A percentile compares a stretch with the other conserved stretches of the same genome.
phyloP scores from a whole-genome alignment of 64 coral and sea anemone genomes.

The Stylophora pistillata region DNA sequence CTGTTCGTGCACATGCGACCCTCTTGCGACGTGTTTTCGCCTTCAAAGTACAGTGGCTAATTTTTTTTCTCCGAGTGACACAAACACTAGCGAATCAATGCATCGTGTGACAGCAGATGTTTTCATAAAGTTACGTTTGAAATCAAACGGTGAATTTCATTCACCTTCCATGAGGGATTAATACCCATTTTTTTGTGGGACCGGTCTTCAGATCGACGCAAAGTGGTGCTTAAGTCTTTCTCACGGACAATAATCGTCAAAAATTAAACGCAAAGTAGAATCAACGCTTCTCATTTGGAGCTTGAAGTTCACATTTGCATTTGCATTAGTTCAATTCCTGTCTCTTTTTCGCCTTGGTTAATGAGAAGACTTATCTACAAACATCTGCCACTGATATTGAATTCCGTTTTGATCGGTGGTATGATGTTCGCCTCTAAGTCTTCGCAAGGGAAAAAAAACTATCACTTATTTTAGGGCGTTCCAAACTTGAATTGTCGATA shows the following conservation, averaged over 20 bases:
- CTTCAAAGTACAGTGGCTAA: not conserved
- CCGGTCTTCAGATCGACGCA: not conserved
- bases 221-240: not conserved
- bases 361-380: not conserved
- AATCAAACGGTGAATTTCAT: not conserved
- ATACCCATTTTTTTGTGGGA: not conserved
- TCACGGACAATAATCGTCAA: not conserved
- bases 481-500: no score
- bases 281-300: no score
- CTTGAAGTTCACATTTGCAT: slow-evolving; percentile 15
- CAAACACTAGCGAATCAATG: slow-evolving; percentile 30
- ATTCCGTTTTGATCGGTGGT: slow-evolving; percentile 3
- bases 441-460: no score
- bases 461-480: no score
- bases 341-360: slow-evolving; percentile 34
- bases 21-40: not conserved
- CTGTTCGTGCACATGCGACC: not conserved
- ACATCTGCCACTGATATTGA: slow-evolving; percentile 14
- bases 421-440: not conserved
- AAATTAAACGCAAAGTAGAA: not conserved
- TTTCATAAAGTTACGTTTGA: not conserved
- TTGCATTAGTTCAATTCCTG: not conserved
- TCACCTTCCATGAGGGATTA: not conserved
- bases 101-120: slow-evolving; percentile 31
- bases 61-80: not conserved